A percentile compares a stretch with the other conserved stretches of the same genome.
Evolutionary conservation across 2,797 vertebrate species (phyloP).

Genomic region (Myotis daubentonii): DNA sequence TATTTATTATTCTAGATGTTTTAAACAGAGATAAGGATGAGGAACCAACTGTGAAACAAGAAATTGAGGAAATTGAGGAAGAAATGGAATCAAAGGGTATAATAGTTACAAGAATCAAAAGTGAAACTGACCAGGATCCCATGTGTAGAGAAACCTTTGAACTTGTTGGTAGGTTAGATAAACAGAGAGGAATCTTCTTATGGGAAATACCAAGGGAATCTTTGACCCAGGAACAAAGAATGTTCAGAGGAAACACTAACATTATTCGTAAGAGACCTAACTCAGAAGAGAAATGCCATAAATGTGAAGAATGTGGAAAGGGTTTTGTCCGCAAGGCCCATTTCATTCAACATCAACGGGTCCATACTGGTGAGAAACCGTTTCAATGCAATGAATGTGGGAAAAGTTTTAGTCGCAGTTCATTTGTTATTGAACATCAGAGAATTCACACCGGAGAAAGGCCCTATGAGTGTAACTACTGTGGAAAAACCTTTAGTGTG

Average conservation of each 20-base stretch:
- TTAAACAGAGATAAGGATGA: constrained; percentile 74
- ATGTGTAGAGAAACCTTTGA: constrained; percentile 75
- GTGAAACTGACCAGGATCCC: constrained; percentile 77
- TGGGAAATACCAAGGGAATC: constrained; percentile 81
- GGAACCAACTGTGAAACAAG: constrained; percentile 77
- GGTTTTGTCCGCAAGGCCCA: constrained; percentile 83
- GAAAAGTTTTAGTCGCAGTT: constrained; percentile 83
- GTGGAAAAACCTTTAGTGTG: constrained; percentile 82
- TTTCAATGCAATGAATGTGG: constrained; percentile 82
- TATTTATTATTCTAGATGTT: constrained; percentile 77
- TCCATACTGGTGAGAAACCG: constrained; percentile 83
- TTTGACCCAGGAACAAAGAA: constrained; percentile 74
- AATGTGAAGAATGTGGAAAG: constrained; percentile 82
- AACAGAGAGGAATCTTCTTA: constrained; percentile 80
- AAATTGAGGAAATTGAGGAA: constrained; percentile 75
- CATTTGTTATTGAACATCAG: constrained; percentile 81
- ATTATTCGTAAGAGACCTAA: constrained; percentile 75
- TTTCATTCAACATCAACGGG: constrained; percentile 82
- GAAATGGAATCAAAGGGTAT: constrained; percentile 74
- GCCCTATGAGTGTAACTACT: constrained; percentile 81
- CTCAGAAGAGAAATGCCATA: constrained; percentile 77
- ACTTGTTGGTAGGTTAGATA: constrained; percentile 81
- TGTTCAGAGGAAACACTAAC: constrained; percentile 68
- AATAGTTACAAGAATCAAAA: constrained; percentile 79
- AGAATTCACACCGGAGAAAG: constrained; percentile 82